Conservation (phyloP, 1,140 invertebrate genomes). For the Bradysia coprophila region DNA sequence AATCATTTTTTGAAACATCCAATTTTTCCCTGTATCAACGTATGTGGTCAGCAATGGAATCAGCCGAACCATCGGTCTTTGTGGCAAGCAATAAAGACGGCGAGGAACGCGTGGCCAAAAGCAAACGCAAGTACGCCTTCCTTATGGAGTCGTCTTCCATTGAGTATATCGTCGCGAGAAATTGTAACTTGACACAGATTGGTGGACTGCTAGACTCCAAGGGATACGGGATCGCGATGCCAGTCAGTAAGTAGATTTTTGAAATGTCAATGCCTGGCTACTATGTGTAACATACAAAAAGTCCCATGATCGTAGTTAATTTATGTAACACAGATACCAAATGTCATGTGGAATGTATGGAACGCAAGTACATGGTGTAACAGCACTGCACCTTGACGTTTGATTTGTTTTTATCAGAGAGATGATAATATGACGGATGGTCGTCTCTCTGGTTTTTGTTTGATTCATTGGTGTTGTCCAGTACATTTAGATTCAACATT, state of each 20-base stretch:
- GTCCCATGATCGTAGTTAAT: too few species aligned
- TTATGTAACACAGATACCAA: too few species aligned
- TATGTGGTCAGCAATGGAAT: slow-evolving; percentile 56
- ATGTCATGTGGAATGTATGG: too few species aligned
- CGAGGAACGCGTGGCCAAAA: slow-evolving; percentile 55
- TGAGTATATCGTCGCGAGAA: slow-evolving; percentile 71
- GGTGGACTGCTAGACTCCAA: slow-evolving; percentile 74
- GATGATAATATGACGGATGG: too few species aligned
- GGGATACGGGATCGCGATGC: slow-evolving; percentile 62
- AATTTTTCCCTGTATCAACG: slow-evolving; percentile 25
- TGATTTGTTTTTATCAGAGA: too few species aligned
- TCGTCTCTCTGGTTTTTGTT: too few species aligned
- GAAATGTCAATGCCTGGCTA: too few species aligned
- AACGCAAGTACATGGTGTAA: too few species aligned
- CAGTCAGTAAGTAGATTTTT: slow-evolving; percentile 18
- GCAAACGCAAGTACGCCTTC: slow-evolving; percentile 76
- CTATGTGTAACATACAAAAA: too few species aligned
- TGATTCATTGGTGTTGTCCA: too few species aligned
- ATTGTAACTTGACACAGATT: slow-evolving; percentile 88
- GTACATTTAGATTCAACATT: too few species aligned
- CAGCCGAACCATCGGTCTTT: slow-evolving; percentile 55
- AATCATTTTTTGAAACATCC: slow-evolving; percentile 10
- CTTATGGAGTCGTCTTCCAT: slow-evolving; percentile 89
- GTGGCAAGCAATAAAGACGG: slow-evolving; percentile 57
- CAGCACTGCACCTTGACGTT: too few species aligned